These are phyloP conservation scores for Maccullochella peelii DNA, from an alignment of 2,113 vertebrate genomes.

Conservation along the genomic window DNA sequence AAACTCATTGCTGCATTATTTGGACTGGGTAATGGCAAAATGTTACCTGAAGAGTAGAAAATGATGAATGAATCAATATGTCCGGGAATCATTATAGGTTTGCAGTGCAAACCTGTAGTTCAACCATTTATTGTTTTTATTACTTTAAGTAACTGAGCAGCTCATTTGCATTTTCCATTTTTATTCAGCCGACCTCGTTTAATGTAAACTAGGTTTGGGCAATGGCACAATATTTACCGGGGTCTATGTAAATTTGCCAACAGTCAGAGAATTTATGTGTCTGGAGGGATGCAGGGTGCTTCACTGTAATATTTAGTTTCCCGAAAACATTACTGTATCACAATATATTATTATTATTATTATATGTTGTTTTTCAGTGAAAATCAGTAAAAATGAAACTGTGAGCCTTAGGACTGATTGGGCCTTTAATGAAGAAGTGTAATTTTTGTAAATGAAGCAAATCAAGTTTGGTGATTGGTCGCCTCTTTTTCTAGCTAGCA, in stretches of 20 bases:
- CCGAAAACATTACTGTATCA: no score
- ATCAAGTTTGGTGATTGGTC: not conserved
- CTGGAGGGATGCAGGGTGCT: not conserved
- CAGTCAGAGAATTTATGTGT: not conserved
- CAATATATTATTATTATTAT: not conserved
- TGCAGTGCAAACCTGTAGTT: not conserved
- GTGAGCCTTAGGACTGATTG: no score
- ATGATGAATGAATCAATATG: not conserved
- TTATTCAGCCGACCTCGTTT: not conserved
- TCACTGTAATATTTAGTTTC: not conserved
- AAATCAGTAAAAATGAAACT: not conserved
- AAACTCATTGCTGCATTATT: conserved; percentile 45
- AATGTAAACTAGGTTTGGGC: not conserved
- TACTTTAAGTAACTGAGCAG: not conserved
- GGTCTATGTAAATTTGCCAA: not conserved
- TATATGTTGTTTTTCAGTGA: not conserved
- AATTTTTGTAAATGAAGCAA: not conserved
- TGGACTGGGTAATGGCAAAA: conserved; percentile 7
- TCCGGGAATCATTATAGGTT: no score
- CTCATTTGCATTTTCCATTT: not conserved
- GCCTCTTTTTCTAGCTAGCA: not conserved
- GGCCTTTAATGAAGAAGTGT: not conserved
- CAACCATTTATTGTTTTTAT: not conserved
- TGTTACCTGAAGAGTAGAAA: no score
- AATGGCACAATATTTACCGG: no score